Evolutionary conservation across 2,113 vertebrate species (phyloP), one percentile per base, ranked within the genome.

Genomic region (Heptranchias perlo): DNA sequence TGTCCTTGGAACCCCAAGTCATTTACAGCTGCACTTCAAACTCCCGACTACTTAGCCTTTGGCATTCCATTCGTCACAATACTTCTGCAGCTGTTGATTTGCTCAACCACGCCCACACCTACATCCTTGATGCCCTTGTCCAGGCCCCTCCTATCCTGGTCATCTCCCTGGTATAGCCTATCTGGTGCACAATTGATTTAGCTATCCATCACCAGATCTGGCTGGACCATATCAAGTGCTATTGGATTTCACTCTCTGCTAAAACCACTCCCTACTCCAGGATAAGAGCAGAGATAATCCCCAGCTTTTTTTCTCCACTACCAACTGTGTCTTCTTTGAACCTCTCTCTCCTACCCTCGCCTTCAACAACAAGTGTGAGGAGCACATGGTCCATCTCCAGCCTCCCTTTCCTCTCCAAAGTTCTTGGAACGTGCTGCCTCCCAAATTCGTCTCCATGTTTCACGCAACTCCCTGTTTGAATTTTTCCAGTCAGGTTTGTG

Each of bases 1-100:
- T 95, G 76, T 95, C n/a, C 47, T 11, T 89, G 95, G 94, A 96
- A 91, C 96, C 94, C 96, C 89, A 58, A 84, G 54, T 82, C 65
- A 96, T 61, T 87, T 82, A 5, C 0, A 4, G 0, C 96, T 96
- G 96, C 58, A 61, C 96, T 78, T 92, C 96, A 87, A 96, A 5
- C 94, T 11, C 39, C n/a, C n/a, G 23, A 82, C 5, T 44, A 6
- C 78, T 44, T 14, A 6, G 44, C 2, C 21, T 82, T 82, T 47
- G 78, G 78, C 44, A 44, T 6, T 82, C 44, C 78, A 82, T 44
- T 82, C 16, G 21, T 18, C 39, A 39, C 39, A 82, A 82, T 82
- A 11, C 69, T 73, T 73, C 69, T 44, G 39, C 78, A 78, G 14
- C 58, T 58, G 2, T 78, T 78, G n/a, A 78, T 78, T 78, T 78